These are phyloP conservation scores for Jordanella pulchra DNA, from an alignment of 2,797 vertebrate species.

Conservation along the genomic window DNA sequence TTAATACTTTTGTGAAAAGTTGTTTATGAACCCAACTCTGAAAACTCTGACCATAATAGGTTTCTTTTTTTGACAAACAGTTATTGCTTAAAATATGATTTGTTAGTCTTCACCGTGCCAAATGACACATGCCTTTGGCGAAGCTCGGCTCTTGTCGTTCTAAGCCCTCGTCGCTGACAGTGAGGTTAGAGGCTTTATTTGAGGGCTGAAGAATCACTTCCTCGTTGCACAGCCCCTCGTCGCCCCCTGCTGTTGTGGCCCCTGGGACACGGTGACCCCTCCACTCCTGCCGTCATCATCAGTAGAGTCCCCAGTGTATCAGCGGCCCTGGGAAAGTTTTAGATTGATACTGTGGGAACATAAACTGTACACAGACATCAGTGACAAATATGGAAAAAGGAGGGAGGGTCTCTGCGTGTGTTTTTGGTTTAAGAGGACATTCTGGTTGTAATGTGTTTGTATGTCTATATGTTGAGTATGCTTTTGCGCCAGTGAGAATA, in stretches of 20 bases:
- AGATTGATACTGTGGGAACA: conserved; percentile 78
- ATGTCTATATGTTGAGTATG: conserved; percentile 16
- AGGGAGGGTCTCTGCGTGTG: conserved; percentile 26
- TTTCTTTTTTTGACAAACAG: conserved; percentile 33
- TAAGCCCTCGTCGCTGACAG: conserved; percentile 42
- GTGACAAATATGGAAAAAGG: conserved; percentile 44
- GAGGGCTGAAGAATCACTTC: conserved; percentile 61
- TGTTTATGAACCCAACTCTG: neutral
- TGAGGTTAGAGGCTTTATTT: conserved; percentile 37
- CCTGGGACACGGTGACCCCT: conserved; percentile 57
- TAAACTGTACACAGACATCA: conserved; percentile 67
- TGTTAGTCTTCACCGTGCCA: conserved; percentile 42
- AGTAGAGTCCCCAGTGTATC: conserved; percentile 71
- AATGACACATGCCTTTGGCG: conserved; percentile 51
- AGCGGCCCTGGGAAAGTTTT: conserved; percentile 80
- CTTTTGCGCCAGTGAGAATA: conserved; percentile 15
- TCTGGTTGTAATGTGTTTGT: conserved; percentile 3
- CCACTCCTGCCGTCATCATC: conserved; percentile 53
- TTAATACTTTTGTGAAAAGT: neutral
- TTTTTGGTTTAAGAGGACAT: conserved; percentile 3
- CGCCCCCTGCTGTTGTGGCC: conserved; percentile 22
- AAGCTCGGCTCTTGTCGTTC: conserved; percentile 48
- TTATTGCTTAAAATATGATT: conserved; percentile 24
- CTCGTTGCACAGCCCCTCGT: conserved; percentile 27
- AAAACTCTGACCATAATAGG: conserved; percentile 7